Base-by-base conservation (phyloP, 2,797 vertebrate species). In the Neostethus bicornis region DNA sequence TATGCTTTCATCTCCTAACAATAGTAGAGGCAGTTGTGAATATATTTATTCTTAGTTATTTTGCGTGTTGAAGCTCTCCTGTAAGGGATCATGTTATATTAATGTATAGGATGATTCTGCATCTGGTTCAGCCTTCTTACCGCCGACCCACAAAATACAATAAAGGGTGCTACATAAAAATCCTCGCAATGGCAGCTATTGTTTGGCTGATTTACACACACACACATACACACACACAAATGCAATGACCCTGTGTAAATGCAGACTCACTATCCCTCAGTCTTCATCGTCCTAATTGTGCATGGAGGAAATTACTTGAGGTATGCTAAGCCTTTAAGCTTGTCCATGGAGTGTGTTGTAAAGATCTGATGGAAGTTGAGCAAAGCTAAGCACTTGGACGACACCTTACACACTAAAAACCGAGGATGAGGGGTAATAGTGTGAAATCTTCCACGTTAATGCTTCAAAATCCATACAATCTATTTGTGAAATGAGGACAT, bases 21-120 rank as follows among this genome's bases (percentile, higher is more conserved):
- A 85, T 89, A 88, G 77, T 84, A 87, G 83, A 88, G 83, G 87
- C 87, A 90, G 88, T 87, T 92, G 90, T 91, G 91, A 91, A 91
- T 92, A 91, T 92, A 92, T 92, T 92, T 92, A 92, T 92, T 92
- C 91, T 91, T 92, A 89, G 89, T 91, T 91, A n/a, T n/a, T 91
- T 90, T 86, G 86, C 86, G 90, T 92, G 87, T 90, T 90, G 87
- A 88, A 89, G 87, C 90, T 91, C 83, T 90, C 83, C 85, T 92
- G 88, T 90, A 86, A 83, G 81, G 87, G 88, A 89, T 91, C 88
- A 89, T 89, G 89, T 92, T 90, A 89, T 89, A 90, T 91, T 83
- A 87, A 79, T 92, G 90, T 92, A 91, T 89, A 90, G 84, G 83
- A 91, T 87, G 88, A 89, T 90, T 91, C 89, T 91, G 89, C 88